Evolutionary conservation across 1,140 invertebrate genomes (phyloP).

Genomic region (Tetramorium parvispinum): DNA sequence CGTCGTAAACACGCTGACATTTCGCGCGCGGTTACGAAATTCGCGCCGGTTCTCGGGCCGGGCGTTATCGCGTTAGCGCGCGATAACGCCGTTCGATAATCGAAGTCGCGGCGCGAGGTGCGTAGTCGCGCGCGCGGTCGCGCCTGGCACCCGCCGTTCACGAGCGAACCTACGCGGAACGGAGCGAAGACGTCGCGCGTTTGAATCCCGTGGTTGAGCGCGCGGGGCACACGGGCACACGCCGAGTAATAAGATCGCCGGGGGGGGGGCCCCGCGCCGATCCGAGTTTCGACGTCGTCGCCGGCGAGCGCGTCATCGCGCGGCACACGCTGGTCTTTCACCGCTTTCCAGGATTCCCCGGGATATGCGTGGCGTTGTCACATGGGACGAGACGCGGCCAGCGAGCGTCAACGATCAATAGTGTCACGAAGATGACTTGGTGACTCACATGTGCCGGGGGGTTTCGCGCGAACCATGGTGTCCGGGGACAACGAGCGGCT

Average conservation of each 20-base stretch:
- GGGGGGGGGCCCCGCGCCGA: neutral
- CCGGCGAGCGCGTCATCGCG: no score
- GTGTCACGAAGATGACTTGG: constrained; percentile 84
- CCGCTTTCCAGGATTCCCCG: constrained; percentile 5
- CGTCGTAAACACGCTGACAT: neutral
- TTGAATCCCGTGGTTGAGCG: constrained; percentile 16
- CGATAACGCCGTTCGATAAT: constrained; percentile 58
- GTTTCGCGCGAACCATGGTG: constrained; percentile 80
- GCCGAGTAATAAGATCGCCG: neutral
- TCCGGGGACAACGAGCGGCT: constrained; percentile 84
- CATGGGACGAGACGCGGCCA: constrained; percentile 75
- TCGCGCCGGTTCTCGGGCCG: constrained; percentile 23
- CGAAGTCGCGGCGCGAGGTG: constrained; percentile 52
- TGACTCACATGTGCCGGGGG: constrained; percentile 73
- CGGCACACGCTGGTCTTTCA: no score
- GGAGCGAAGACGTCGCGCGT: constrained; percentile 52
- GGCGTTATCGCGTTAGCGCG: neutral
- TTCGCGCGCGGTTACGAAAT: constrained; percentile 2
- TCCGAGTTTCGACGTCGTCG: no score
- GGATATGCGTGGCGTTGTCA: constrained; percentile 73
- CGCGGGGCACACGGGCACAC: neutral
- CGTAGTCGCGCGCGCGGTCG: constrained; percentile 46
- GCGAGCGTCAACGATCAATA: constrained; percentile 84
- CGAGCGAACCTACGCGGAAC: constrained; percentile 66
- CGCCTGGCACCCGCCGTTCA: constrained; percentile 61